Conservation (phyloP, 2,113 vertebrate genomes). For the Illadopsis cleaveri region DNA sequence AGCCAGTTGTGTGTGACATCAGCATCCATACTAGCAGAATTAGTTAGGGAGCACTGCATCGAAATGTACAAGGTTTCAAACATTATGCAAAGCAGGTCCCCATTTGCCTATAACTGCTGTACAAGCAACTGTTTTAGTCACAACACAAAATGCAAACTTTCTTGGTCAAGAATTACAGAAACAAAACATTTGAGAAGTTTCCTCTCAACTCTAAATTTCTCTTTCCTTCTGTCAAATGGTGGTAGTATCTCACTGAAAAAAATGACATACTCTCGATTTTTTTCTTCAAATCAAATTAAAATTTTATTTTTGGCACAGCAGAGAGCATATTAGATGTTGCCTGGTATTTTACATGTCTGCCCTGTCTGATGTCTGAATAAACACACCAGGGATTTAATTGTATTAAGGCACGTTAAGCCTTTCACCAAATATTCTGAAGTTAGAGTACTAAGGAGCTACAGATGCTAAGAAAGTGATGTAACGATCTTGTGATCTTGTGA, state of each 20-base stretch:
- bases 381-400: not conserved
- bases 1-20: not conserved
- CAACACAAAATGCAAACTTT: not conserved
- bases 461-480: conserved; percentile 40
- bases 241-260: not conserved
- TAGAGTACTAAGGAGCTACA: conserved; percentile 1
- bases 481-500: conserved; percentile 16
- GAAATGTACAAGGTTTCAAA: not conserved
- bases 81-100: not conserved
- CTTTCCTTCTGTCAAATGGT: not conserved
- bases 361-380: not conserved
- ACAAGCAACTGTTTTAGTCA: not conserved
- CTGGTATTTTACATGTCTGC: not conserved
- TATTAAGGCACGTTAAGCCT: not conserved
- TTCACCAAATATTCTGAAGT: conserved; percentile 37
- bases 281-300: not conserved
- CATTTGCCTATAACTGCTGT: not conserved
- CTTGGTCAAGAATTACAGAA: not conserved
- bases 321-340: not conserved
- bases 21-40: not conserved
- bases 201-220: not conserved
- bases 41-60: not conserved
- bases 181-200: not conserved
- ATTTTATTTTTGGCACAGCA: not conserved
- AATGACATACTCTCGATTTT: not conserved